Base-by-base conservation (phyloP, 2,888 invertebrate species). In the Drosophila anceps region DNA sequence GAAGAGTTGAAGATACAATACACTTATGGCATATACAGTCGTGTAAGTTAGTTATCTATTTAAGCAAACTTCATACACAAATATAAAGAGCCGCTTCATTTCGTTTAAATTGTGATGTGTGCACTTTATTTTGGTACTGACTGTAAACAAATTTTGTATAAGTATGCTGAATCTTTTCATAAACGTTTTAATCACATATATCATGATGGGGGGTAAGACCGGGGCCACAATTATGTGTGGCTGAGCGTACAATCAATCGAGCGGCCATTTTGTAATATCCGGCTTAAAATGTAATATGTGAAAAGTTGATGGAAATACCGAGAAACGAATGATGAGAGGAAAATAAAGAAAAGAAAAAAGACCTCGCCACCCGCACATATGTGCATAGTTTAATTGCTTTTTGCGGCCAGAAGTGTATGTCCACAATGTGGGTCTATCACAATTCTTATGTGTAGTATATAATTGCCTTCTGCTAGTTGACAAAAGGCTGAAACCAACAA, bases 221-320 rank as follows among this genome's bases (percentile, higher is more conserved):
- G 48, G 13, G 41, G 29, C 5, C 33, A 15, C 69, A 80, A 84
- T 81, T 82, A 67, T 73, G 51, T 84, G 63, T 75, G 80, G 68
- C 55, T 75, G 48, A 18, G 29, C 12, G 61, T 60, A 70, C 64
- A 73, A 75, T 85, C 83, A 88, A 77, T 84, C 64, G 74, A 69
- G 83, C 63, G 75, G 59, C 87, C 76, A 73, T 85, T 79, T 84
- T 73, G 79, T 84, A 85, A 85, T 85, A 89, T 85, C 84, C 84
- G 84, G 84, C 79, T 87, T 84, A 82, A 84, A 76, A 84, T 89
- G 72, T 82, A 81, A 84, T 84, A 84, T 89, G 66, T 43, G 53
- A 76, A 72, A 74, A 78, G 82, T 82, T 72, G 70, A 87, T 70
- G 74, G 69, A 67, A 75, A 68, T 48, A 20, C 54, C 29, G 62